Evolutionary conservation across 2,888 invertebrate genomes (phyloP), one percentile per base, ranked within the genome.

Genomic region (Tetramorium bicarinatum): DNA sequence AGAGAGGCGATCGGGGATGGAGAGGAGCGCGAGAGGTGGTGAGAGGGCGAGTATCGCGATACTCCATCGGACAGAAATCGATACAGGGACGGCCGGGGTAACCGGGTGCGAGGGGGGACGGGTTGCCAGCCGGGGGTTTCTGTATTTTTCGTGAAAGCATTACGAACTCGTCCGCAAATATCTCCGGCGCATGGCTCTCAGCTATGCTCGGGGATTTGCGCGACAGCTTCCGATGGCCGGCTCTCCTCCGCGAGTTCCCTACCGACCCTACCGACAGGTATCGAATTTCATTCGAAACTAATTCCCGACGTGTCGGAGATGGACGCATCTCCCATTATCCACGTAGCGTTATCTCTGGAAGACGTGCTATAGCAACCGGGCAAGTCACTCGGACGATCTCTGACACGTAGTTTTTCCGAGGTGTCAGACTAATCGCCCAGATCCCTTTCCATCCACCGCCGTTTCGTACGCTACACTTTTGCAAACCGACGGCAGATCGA

Each of bases 131-230:
- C 34, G 75, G 81, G 85, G 75, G 85, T 87, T 83, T 91, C 91
- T 91, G 90, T 92, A 92, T 93, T 93, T 93, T 93, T 93, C 93
- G 89, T 90, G 90, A 92, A 92, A 91, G 92, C 91, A 91, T 92
- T 92, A 90, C 92, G 91, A 83, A 85, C 92, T 91, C 87, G 89
- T 86, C 88, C 91, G 91, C 83, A 83, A 86, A 83, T 83, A 86
- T 80, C 80, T 84, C 82, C 75, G 81, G 64, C 82, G 69, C 89
- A 87, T 82, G 87, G 83, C 88, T 85, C 88, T 88, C 88, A 84
- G 76, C 85, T 87, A 72, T 76, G 79, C 64, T 67, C n/a, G 72
- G 80, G 56, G 79, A 80, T 80, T 80, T 80, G 72, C 72, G 59
- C 59, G 72, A 80, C 79, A 61, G 79, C 72, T 41, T 49, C 59